Conservation (phyloP, 2,888 invertebrate species). For the Fabriciana adippe region DNA sequence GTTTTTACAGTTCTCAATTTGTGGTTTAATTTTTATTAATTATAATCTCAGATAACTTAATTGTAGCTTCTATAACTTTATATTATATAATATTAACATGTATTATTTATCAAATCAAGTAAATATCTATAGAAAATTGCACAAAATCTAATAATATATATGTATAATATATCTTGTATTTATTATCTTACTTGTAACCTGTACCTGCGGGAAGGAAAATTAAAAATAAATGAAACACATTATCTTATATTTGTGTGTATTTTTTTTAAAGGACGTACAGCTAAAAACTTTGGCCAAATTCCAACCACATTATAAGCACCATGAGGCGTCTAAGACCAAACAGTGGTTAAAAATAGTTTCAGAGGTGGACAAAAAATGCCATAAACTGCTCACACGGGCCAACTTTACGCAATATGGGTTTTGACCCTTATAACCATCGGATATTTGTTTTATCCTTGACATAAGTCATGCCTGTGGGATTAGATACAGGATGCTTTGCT, state of each 20-base stretch:
- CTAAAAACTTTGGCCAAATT: constrained; percentile 30
- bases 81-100: no score
- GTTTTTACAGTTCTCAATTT: constrained; percentile 2
- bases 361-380: constrained; percentile 72
- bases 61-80: no score
- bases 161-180: no score
- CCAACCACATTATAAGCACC: constrained; percentile 25
- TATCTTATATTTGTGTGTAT: background rate
- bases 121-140: no score
- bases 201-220: background rate
- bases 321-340: constrained; percentile 48
- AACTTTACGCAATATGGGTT: constrained; percentile 78
- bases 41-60: background rate
- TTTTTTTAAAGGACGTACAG: background rate
- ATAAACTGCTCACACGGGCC: constrained; percentile 65
- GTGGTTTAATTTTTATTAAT: background rate
- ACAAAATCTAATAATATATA: no score
- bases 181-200: no score
- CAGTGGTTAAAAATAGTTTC: constrained; percentile 71
- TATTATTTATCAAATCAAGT: no score
- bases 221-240: background rate
- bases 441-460: constrained; percentile 75
- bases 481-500: constrained; percentile 52
- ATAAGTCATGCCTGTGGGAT: constrained; percentile 64
- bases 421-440: constrained; percentile 76